Percentiles rank a stretch among this genome's conserved stretches.
Evolutionary conservation across 2,797 vertebrate species (phyloP).

Genomic region (Heterohyrax brucei): DNA sequence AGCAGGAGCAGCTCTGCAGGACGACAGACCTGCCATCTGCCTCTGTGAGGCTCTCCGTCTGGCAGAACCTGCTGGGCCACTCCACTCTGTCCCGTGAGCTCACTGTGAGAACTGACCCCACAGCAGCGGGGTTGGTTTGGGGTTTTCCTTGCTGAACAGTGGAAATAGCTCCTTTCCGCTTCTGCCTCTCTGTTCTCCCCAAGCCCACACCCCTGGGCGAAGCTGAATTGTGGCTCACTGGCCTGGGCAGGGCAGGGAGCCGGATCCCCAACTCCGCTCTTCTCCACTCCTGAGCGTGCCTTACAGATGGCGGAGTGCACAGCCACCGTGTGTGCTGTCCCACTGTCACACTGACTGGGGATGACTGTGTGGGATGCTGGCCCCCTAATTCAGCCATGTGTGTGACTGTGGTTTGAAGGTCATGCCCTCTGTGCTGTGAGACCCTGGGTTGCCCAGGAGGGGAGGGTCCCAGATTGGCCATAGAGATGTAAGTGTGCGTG

Average conservation of each 20-base stretch:
- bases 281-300: accelerated
- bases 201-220: too few species aligned
- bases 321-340: too few species aligned
- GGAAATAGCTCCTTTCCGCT: not conserved
- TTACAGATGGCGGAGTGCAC: not conserved
- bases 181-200: not conserved
- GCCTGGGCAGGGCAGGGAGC: not conserved
- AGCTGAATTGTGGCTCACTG: not conserved
- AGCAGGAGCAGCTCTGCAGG: too few species aligned
- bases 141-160: not conserved
- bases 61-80: too few species aligned
- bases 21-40: too few species aligned
- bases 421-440: not conserved
- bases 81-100: too few species aligned
- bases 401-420: not conserved
- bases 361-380: accelerated
- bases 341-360: accelerated
- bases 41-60: too few species aligned
- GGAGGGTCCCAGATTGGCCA: not conserved
- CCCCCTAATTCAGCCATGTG: not conserved
- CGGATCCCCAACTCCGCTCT: not conserved
- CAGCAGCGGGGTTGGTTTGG: too few species aligned
- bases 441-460: accelerated
- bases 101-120: too few species aligned
- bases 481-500: not conserved